Percentiles rank a stretch among this genome's conserved stretches.
Conservation (phyloP, 2,113 vertebrate species). For the Galbula dea region DNA sequence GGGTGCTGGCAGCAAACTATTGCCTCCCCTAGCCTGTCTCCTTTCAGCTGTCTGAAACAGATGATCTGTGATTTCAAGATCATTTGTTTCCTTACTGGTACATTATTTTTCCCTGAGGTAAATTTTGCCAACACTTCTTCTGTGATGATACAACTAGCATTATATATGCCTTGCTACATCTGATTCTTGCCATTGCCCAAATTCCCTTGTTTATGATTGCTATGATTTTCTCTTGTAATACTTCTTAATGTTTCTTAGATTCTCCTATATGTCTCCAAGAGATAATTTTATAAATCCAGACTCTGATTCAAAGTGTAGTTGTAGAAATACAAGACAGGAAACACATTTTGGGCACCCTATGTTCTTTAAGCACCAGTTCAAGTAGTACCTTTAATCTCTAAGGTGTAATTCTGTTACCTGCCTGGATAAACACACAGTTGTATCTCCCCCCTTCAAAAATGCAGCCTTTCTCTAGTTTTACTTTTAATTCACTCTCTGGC, state of each 20-base stretch:
- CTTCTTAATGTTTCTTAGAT: neutral
- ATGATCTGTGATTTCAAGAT: conserved; percentile 32
- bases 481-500: neutral
- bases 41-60: conserved; percentile 42
- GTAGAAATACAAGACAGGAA: neutral
- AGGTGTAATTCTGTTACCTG: neutral
- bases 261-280: neutral
- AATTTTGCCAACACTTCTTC: neutral
- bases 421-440: neutral
- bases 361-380: neutral
- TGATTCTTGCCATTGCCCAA: neutral
- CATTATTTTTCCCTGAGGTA: neutral
- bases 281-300: neutral
- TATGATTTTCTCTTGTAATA: neutral
- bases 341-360: neutral
- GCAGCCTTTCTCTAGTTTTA: neutral
- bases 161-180: conserved; percentile 1
- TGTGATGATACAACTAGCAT: neutral
- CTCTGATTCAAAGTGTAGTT: neutral
- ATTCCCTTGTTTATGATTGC: neutral
- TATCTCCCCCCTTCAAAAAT: neutral
- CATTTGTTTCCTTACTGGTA: conserved; percentile 25
- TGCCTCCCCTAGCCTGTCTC: conserved; percentile 10
- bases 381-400: neutral
- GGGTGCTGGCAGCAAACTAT: conserved; percentile 17